Percentiles rank a stretch among this genome's conserved stretches.
Evolutionary conservation across 35 echinoderm and acorn worm species (phyloP).

Genomic region (Strongylocentrotus purpuratus): DNA sequence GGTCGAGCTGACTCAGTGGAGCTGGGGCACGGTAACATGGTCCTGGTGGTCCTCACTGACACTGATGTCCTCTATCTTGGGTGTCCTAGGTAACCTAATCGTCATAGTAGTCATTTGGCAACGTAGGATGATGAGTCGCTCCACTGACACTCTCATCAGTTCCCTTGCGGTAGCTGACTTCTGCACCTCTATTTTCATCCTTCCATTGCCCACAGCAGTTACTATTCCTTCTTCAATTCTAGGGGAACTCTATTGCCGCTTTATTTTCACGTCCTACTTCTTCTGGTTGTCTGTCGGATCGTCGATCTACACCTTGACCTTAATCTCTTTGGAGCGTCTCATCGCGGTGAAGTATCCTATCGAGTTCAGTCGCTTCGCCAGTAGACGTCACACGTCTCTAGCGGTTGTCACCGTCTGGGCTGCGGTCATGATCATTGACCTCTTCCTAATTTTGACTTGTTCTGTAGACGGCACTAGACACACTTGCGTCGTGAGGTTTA

Average conservation of each 20-base stretch:
- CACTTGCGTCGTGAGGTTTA: slow-evolving; percentile 28
- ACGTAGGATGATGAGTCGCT: slow-evolving; percentile 33
- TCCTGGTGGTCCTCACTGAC: slow-evolving; percentile 20
- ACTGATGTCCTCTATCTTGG: slow-evolving; percentile 54
- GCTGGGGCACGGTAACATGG: slow-evolving; percentile 16
- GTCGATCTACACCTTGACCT: slow-evolving; percentile 59
- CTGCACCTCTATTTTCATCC: slow-evolving; percentile 59
- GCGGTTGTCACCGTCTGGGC: neutral
- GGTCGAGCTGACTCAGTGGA: neutral
- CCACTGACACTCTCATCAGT: slow-evolving; percentile 65
- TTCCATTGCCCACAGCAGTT: slow-evolving; percentile 31
- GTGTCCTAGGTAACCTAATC: slow-evolving; percentile 63
- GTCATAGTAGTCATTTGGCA: slow-evolving; percentile 48
- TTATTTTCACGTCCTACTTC: slow-evolving; percentile 52
- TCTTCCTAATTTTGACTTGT: slow-evolving; percentile 16
- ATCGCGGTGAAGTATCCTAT: slow-evolving; percentile 63
- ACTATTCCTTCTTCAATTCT: slow-evolving; percentile 21
- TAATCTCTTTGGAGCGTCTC: slow-evolving; percentile 68
- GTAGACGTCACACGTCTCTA: neutral
- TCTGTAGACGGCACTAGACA: neutral
- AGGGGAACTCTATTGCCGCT: slow-evolving; percentile 68
- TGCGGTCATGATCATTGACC: neutral
- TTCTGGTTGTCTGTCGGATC: slow-evolving; percentile 72
- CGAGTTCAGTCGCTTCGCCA: slow-evolving; percentile 44
- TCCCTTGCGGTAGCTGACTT: slow-evolving; percentile 72